These are phyloP conservation scores for Heliconius himera DNA, from an alignment of 1,140 invertebrate genomes.

Conservation along the genomic window DNA sequence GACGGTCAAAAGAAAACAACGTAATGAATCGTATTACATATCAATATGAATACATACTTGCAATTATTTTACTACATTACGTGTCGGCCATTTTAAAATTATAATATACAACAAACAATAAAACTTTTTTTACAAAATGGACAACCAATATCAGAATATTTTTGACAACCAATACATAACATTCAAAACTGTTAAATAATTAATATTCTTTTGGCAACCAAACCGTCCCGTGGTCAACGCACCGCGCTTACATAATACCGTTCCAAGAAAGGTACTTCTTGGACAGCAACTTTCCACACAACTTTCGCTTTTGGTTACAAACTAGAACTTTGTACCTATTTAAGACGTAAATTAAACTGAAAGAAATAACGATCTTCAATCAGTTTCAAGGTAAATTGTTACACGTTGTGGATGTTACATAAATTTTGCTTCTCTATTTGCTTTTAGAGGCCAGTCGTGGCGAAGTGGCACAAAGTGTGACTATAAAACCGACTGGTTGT, in stretches of 20 bases:
- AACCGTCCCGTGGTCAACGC: constrained; percentile 6
- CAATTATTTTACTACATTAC: not conserved
- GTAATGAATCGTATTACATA: constrained; percentile 9
- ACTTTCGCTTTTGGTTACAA: constrained; percentile 64
- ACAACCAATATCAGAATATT: not conserved
- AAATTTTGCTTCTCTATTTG: not conserved
- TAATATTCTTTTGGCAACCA: constrained; percentile 11
- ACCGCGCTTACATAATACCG: constrained; percentile 27
- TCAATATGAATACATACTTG: not conserved
- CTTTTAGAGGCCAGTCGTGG: too few relatives aligned
- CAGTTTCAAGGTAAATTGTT: not conserved
- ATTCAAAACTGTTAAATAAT: not conserved
- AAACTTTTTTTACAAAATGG: not conserved
- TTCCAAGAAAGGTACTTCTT: constrained; percentile 29
- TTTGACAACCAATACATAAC: not conserved
- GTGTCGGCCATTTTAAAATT: not conserved
- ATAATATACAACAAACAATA: not conserved
- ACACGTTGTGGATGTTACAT: not conserved
- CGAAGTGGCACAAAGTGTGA: too few relatives aligned
- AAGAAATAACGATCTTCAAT: not conserved
- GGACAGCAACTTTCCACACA: constrained; percentile 56
- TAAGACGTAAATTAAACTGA: not conserved
- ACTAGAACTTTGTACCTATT: constrained; percentile 26
- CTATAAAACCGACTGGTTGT: too few relatives aligned
- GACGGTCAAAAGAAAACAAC: constrained; percentile 21